These are phyloP conservation scores for Lasiurus borealis DNA, from an alignment of 2,113 vertebrate genomes.

Conservation along the genomic window DNA sequence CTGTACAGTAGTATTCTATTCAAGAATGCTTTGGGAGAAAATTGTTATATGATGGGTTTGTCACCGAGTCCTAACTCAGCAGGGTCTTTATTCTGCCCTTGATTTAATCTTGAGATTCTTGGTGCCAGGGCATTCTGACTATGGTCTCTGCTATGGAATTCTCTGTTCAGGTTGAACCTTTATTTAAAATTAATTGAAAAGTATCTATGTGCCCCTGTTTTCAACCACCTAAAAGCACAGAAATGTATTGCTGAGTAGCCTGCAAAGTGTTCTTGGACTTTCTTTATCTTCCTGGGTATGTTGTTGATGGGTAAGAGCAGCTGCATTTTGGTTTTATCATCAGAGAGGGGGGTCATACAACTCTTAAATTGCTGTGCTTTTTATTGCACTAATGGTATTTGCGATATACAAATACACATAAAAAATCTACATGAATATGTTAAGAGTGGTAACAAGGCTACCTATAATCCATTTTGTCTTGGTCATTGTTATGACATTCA, in stretches of 20 bases:
- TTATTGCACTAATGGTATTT: neutral
- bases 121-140: slow-evolving; percentile 75
- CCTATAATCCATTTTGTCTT: neutral
- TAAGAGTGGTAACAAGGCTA: neutral
- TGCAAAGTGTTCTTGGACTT: slow-evolving; percentile 10
- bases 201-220: slow-evolving; percentile 41
- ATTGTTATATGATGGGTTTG: slow-evolving; percentile 63
- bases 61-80: slow-evolving; percentile 74
- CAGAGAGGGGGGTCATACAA: neutral
- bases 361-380: slow-evolving; percentile 4
- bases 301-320: neutral
- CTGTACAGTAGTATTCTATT: slow-evolving; percentile 66
- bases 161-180: slow-evolving; percentile 56
- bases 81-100: slow-evolving; percentile 76
- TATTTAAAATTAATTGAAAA: slow-evolving; percentile 74
- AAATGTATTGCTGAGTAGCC: neutral
- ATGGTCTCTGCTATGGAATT: slow-evolving; percentile 51
- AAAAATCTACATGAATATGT: neutral
- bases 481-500: neutral
- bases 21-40: slow-evolving; percentile 66
- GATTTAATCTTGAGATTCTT: slow-evolving; percentile 69
- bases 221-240: slow-evolving; percentile 48
- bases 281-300: neutral
- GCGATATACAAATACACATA: neutral
- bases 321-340: neutral